Conservation (phyloP, 2,888 invertebrate species). For the Ecliptopera silaceata region DNA sequence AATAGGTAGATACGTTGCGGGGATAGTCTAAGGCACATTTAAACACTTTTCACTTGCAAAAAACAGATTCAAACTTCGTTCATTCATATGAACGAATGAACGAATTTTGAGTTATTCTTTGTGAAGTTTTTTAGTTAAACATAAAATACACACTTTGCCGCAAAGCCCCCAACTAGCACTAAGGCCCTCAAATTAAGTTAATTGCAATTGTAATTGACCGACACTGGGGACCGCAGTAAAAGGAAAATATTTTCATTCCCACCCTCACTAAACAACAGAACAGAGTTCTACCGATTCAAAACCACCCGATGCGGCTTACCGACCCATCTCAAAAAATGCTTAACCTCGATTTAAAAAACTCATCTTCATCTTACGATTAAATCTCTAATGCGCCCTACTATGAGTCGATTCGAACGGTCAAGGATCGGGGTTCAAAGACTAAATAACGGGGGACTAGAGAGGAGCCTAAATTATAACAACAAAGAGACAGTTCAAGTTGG, state of each 20-base stretch:
- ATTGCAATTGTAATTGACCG: conserved; percentile 73
- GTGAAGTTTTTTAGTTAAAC: no score
- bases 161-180: conserved; percentile 54
- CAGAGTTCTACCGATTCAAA: background rate
- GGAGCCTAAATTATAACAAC: conserved; percentile 29
- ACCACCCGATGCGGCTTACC: background rate
- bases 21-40: no score
- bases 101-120: no score
- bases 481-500: conserved; percentile 24
- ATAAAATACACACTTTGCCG: conserved; percentile 53
- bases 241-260: conserved; percentile 68
- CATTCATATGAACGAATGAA: no score
- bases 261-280: conserved; percentile 25
- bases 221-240: conserved; percentile 62
- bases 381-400: no score
- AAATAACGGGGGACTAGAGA: conserved; percentile 1
- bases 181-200: conserved; percentile 72
- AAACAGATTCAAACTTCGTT: no score
- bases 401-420: background rate
- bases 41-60: no score
- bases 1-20: no score
- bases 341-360: no score
- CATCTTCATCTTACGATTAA: no score
- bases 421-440: background rate
- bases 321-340: background rate